Percentiles rank a stretch among this genome's conserved stretches.
These are phyloP conservation scores for Amiota minor DNA, from an alignment of 2,888 invertebrate genomes.

Conservation along the genomic window DNA sequence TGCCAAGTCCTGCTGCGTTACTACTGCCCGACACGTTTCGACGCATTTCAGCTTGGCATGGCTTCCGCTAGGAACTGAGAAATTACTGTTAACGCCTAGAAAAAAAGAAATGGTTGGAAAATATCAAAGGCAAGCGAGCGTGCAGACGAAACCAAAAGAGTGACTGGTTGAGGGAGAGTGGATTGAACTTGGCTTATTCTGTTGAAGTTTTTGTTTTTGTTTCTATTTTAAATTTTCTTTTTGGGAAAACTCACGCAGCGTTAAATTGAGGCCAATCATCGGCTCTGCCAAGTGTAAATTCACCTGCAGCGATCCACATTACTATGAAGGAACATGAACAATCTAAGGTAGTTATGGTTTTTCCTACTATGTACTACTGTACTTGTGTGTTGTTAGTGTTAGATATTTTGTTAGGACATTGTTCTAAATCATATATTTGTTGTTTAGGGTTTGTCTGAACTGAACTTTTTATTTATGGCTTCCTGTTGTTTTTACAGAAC, in stretches of 20 bases:
- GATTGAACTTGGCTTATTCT: too few species aligned
- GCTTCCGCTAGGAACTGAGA: constrained; percentile 37
- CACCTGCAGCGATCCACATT: constrained; percentile 56
- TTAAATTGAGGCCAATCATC: constrained; percentile 63
- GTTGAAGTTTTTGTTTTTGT: too few species aligned
- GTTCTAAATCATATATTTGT: constrained; percentile 61
- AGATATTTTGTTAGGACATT: constrained; percentile 53
- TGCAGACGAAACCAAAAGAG: constrained; percentile 35
- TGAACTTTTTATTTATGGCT: constrained; percentile 62
- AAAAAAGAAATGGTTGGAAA: constrained; percentile 24
- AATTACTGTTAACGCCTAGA: constrained; percentile 63
- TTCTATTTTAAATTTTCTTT: not conserved
- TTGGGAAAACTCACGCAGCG: constrained; percentile 58
- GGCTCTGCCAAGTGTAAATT: constrained; percentile 38
- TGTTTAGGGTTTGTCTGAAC: constrained; percentile 48
- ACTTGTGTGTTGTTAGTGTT: constrained; percentile 10
- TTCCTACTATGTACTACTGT: not conserved
- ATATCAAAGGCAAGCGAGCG: constrained; percentile 26
- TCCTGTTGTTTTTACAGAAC: constrained; percentile 46
- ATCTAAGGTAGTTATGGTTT: not conserved
- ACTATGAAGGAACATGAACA: not conserved
- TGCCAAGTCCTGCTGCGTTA: constrained; percentile 63
- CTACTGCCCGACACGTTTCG: too few species aligned
- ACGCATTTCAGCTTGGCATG: constrained; percentile 39
- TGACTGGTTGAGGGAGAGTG: not conserved